Conservation (phyloP, 2,113 vertebrate species). For the Cavia aperea region DNA sequence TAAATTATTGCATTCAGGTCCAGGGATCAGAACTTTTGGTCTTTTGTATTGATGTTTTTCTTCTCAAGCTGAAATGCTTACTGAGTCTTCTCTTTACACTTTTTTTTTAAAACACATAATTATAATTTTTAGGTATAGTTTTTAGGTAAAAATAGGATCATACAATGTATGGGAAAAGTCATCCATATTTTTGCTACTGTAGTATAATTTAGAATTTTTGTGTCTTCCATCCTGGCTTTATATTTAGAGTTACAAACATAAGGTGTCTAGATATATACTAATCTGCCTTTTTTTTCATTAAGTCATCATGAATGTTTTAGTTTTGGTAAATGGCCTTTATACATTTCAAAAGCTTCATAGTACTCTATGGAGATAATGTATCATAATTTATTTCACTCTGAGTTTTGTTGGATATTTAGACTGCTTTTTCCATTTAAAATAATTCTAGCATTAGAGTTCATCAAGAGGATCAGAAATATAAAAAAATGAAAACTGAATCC, state of each 20-base stretch:
- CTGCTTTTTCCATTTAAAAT: slow-evolving; percentile 11
- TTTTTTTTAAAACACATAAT: not conserved
- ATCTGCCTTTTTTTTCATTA: not conserved
- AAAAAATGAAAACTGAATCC: slow-evolving; percentile 8
- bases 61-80: not conserved
- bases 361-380: not conserved
- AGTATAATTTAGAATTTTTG: not conserved
- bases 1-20: not conserved
- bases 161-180: not conserved
- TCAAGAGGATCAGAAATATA: not conserved
- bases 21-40: not conserved
- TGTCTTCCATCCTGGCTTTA: not conserved
- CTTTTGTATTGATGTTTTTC: not conserved
- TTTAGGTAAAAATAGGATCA: not conserved
- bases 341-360: slow-evolving; percentile 1
- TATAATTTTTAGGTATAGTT: not conserved
- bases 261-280: not conserved
- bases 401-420: not conserved
- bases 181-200: not conserved
- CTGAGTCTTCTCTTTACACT: slow-evolving; percentile 13
- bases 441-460: slow-evolving; percentile 18
- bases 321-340: not conserved
- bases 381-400: not conserved
- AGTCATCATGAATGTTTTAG: not conserved
- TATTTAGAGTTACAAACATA: not conserved